Conservation (phyloP, 2,113 vertebrate genomes). For the Aegithalos caudatus region DNA sequence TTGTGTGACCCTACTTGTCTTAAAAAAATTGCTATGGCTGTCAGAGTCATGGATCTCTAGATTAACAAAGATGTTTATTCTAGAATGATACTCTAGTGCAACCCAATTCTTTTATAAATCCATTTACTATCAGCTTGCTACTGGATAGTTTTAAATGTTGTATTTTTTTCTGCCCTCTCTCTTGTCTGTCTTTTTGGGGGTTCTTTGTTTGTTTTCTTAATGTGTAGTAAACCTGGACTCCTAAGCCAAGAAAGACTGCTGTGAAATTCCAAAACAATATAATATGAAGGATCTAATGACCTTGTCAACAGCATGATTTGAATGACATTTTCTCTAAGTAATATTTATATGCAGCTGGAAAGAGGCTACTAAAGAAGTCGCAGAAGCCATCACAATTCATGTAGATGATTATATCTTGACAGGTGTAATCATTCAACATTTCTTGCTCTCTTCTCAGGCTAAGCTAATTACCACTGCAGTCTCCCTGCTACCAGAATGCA, state of each 20-base stretch:
- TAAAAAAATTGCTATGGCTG: neutral
- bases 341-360: neutral
- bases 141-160: neutral
- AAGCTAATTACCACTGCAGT: neutral
- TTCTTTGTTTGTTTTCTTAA: too few species aligned
- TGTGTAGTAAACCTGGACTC: neutral
- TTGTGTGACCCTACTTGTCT: neutral
- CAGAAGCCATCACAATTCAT: neutral
- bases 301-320: neutral
- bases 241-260: neutral
- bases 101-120: neutral
- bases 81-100: neutral
- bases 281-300: neutral
- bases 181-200: neutral
- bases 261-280: neutral
- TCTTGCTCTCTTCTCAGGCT: neutral
- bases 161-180: neutral
- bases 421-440: neutral
- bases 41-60: neutral
- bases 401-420: neutral
- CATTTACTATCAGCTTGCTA: neutral
- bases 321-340: neutral
- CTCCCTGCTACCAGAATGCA: neutral
- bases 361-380: neutral
- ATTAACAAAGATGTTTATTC: neutral